A percentile compares a stretch with the other conserved stretches of the same genome.
Conservation (phyloP, 2,888 invertebrate species). For the Sminthurinus aureus region DNA sequence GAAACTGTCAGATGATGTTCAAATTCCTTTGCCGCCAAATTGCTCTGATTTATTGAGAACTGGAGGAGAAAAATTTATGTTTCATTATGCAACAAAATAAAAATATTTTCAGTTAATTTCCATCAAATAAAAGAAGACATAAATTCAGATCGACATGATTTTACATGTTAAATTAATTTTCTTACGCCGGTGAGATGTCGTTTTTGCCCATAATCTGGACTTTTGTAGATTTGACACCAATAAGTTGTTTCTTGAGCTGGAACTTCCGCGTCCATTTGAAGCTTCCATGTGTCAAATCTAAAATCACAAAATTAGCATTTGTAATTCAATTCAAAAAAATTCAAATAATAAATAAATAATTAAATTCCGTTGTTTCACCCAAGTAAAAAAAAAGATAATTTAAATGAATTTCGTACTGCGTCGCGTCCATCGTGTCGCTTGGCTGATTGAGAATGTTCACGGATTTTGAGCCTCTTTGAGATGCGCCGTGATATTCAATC, state of each 20-base stretch:
- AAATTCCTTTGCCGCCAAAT: neutral
- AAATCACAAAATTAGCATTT: neutral
- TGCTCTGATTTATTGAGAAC: neutral
- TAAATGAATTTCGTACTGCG: too few relatives aligned
- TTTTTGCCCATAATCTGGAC: neutral
- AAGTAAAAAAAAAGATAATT: too few relatives aligned
- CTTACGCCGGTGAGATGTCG: neutral
- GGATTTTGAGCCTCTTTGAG: conserved; percentile 5
- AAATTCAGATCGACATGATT: too few relatives aligned
- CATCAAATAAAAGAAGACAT: too few relatives aligned
- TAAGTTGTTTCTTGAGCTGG: neutral
- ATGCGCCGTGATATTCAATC: conserved; percentile 16
- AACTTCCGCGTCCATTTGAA: neutral
- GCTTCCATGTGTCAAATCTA: neutral
- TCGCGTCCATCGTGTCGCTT: too few relatives aligned
- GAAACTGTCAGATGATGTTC: neutral
- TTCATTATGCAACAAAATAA: too few relatives aligned
- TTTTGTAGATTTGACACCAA: neutral
- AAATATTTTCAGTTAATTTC: too few relatives aligned
- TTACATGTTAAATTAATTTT: too few relatives aligned
- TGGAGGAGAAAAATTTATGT: too few relatives aligned
- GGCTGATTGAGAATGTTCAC: conserved; percentile 33
- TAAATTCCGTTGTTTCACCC: too few relatives aligned
- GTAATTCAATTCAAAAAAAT: too few relatives aligned
- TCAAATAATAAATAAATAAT: too few relatives aligned